Conservation (phyloP, 2,113 vertebrate genomes). For the Strix aluco region DNA sequence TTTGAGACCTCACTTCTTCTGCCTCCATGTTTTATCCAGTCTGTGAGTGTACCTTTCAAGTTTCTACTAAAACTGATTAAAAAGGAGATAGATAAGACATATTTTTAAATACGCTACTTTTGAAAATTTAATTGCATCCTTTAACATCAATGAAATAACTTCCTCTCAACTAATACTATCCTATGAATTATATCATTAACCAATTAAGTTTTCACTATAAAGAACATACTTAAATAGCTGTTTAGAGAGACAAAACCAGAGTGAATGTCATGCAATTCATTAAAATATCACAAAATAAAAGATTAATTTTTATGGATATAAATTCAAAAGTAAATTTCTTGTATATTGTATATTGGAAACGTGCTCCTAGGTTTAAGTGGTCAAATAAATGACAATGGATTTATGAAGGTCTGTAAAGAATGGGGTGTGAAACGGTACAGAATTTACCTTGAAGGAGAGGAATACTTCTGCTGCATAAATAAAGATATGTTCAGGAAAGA, state of each 20-base stretch:
- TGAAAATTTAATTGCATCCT: background rate
- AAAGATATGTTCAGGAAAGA: conserved; percentile 57
- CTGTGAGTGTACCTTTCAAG: background rate
- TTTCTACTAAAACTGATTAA: background rate
- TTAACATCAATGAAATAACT: background rate
- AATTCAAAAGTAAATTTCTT: background rate
- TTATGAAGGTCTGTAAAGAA: conserved; percentile 40
- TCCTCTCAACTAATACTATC: background rate
- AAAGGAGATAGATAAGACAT: background rate
- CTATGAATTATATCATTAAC: background rate
- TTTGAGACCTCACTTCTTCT: background rate
- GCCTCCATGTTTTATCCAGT: background rate
- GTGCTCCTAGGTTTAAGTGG: background rate
- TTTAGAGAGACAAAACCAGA: background rate
- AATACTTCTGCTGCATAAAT: conserved; percentile 65
- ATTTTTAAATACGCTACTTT: background rate
- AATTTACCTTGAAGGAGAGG: conserved; percentile 63
- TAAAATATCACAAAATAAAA: background rate
- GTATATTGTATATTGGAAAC: background rate
- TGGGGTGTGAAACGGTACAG: conserved; percentile 1
- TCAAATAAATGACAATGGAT: conserved; percentile 27
- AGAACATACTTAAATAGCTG: background rate
- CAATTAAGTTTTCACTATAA: background rate
- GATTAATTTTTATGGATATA: background rate
- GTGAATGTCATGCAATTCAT: background rate